These are phyloP conservation scores for Bursaphelenchus mucronatus DNA, from an alignment of 1,140 invertebrate genomes.

Conservation along the genomic window DNA sequence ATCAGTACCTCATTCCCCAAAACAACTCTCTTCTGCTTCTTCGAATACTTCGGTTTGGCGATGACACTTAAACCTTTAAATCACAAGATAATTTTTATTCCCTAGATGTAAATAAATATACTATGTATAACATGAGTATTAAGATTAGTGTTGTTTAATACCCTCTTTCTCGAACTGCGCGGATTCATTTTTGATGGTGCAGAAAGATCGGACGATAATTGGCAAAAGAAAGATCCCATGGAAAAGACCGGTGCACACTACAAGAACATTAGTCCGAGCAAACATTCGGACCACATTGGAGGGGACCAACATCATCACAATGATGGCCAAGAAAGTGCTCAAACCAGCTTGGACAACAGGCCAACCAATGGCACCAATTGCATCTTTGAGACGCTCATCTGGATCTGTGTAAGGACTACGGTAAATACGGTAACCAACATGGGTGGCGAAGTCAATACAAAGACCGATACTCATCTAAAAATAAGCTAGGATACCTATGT, in stretches of 20 bases:
- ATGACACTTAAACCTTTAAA: neutral
- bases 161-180: neutral
- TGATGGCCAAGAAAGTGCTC: constrained; percentile 53
- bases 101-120: neutral
- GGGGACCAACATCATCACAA: constrained; percentile 54
- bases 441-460: constrained; percentile 60
- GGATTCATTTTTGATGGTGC: constrained; percentile 20
- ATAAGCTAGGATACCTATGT: neutral
- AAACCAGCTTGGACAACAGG: constrained; percentile 56
- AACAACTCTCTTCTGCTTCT: constrained; percentile 7
- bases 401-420: constrained; percentile 47
- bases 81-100: neutral
- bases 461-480: constrained; percentile 59
- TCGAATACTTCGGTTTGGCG: constrained; percentile 19
- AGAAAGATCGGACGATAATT: constrained; percentile 57
- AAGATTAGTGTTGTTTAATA: neutral
- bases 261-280: constrained; percentile 55
- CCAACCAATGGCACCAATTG: constrained; percentile 60
- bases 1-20: neutral
- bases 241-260: constrained; percentile 58
- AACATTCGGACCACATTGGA: constrained; percentile 60
- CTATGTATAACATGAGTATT: neutral
- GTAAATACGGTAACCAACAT: constrained; percentile 58
- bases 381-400: constrained; percentile 53
- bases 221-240: constrained; percentile 58